Evolutionary conservation across 2,797 vertebrate genomes (phyloP), one percentile per base, ranked within the genome.

Genomic region (Danio kyathit): DNA sequence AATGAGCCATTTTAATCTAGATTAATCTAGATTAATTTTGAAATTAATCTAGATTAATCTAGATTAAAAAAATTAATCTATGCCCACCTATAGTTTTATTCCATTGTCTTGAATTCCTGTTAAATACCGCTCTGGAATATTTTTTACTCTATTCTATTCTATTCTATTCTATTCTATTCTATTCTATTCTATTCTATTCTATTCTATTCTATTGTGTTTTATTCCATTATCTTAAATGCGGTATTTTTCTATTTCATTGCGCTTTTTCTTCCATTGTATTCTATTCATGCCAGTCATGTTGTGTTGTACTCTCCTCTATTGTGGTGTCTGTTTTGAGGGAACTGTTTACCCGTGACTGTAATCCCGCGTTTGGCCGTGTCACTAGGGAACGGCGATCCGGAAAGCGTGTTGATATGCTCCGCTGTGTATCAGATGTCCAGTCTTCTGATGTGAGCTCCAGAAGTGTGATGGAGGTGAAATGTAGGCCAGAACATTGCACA

Each of bases 361-460:
- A 65, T 54, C 40, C 78, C 46, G 40, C 49, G 5, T 72, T 73
- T 44, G 59, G 59, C 56, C 64, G 59, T 71, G 76, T 64, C 73
- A 63, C 78, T 63, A 72, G 69, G 78, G 73, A 64, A 80, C 78
- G 4, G 59, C 56, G 69, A 56, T 80, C 69, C 69, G 21, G 77
- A 54, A 48, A 72, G n/a, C 40, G 17, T 79, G 67, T 70, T 79
- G 46, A 79, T 79, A 61, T 71, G 66, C 46, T 63, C 13, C 13
- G 13, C 21, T 19, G 48, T 65, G 78, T 80, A 80, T 80, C 69
- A 46, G 78, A 69, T 80, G 69, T 65, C 76, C 46, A 64, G 60
- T 44, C 64, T 69, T 78, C 41, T 69, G 21, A 16, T 59, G 38
- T 5, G 14, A 57, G 63, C 76, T 72, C 49, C 2, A 9, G 66